phyloP scores from a whole-genome alignment of 2,797 vertebrate species.

The Chaetophractus vellerosus region DNA sequence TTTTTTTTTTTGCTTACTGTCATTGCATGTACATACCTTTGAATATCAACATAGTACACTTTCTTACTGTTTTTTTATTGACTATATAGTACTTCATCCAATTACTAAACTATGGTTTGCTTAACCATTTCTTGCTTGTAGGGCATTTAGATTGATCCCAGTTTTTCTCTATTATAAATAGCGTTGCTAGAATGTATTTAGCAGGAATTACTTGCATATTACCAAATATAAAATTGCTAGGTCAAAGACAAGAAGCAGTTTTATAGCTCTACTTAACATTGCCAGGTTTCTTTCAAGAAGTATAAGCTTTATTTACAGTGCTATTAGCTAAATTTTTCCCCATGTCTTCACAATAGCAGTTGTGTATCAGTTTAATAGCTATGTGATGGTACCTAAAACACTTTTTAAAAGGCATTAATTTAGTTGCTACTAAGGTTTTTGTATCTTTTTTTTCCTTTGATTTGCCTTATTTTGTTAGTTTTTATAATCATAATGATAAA shows the following conservation, averaged over 20 bases:
- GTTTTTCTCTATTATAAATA: constrained; percentile 24
- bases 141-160: constrained; percentile 16
- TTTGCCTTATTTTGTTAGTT: constrained; percentile 55
- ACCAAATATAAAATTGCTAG: constrained; percentile 48
- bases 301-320: constrained; percentile 26
- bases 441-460: background rate
- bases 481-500: constrained; percentile 50
- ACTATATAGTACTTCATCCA: background rate
- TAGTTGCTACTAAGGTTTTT: constrained; percentile 31
- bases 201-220: constrained; percentile 60
- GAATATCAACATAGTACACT: background rate
- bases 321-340: background rate
- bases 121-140: constrained; percentile 40
- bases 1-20: constrained; percentile 1
- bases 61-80: constrained; percentile 55
- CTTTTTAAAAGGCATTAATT: background rate
- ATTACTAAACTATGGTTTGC: background rate
- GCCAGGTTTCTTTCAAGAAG: constrained; percentile 23
- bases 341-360: background rate
- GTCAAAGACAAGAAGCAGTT: constrained; percentile 2
- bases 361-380: constrained; percentile 48
- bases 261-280: constrained; percentile 49
- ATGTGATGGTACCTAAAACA: background rate
- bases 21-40: background rate
- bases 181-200: constrained; percentile 52